These are phyloP conservation scores for Chloroceryle amazona DNA, from an alignment of 2,797 vertebrate genomes.

Conservation along the genomic window DNA sequence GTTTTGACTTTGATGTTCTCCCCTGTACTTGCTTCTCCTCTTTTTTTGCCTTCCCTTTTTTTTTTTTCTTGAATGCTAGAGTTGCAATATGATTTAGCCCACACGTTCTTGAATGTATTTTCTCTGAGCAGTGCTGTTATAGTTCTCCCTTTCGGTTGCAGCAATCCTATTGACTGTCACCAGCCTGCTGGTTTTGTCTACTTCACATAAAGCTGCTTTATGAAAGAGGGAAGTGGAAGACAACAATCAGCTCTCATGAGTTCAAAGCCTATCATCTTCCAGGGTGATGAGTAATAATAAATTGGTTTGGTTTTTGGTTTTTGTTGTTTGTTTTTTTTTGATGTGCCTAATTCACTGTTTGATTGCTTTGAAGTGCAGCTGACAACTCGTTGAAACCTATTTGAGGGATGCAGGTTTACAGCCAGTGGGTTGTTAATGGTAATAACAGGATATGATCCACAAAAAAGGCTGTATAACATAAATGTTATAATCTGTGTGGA, in stretches of 20 bases:
- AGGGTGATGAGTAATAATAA: neutral
- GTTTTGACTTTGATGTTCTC: slow-evolving; percentile 20
- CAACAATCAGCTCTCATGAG: neutral
- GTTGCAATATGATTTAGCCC: neutral
- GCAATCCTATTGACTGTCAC: neutral
- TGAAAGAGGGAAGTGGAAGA: neutral
- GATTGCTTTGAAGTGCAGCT: neutral
- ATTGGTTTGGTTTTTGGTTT: neutral
- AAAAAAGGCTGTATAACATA: neutral
- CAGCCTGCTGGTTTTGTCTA: neutral
- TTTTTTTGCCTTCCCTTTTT: neutral
- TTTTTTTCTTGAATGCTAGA: neutral
- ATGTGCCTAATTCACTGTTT: neutral
- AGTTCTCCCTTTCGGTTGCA: neutral
- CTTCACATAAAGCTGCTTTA: neutral
- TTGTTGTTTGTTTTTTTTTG: neutral
- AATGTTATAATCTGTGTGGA: neutral
- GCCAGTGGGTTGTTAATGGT: neutral
- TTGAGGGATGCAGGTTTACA: neutral
- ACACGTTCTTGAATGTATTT: neutral
- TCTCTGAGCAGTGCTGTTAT: neutral
- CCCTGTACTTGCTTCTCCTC: neutral
- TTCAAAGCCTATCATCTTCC: neutral
- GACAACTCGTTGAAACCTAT: accelerated
- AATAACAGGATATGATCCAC: neutral